phyloP scores from a whole-genome alignment of 2,113 vertebrate species.

The Circaetus gallicus region DNA sequence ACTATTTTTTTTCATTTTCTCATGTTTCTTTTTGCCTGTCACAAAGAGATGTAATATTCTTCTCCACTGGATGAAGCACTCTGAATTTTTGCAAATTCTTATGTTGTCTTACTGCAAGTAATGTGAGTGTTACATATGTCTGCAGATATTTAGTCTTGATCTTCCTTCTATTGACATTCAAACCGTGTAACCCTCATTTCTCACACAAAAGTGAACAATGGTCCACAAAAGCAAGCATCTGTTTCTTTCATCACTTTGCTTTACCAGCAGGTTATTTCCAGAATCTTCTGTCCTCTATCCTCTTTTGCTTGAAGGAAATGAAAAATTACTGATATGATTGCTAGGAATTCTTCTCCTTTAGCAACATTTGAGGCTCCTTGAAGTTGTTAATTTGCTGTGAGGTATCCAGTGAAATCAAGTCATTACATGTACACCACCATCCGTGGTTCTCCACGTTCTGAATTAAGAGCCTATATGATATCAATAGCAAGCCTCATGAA shows the following conservation, averaged over 20 bases:
- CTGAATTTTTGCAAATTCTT: not conserved
- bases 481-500: not conserved
- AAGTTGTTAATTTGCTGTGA: not conserved
- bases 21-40: not conserved
- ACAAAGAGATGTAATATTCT: not conserved
- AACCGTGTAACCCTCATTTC: not conserved
- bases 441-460: not conserved
- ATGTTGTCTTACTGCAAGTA: not conserved
- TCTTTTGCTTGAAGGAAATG: not conserved
- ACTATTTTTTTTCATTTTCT: not conserved
- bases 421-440: not conserved
- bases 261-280: not conserved
- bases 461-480: not conserved
- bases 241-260: not conserved
- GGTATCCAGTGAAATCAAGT: not conserved
- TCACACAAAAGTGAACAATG: not conserved
- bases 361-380: not conserved
- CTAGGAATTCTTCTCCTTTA: not conserved
- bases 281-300: not conserved
- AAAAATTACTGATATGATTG: not conserved
- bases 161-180: not conserved
- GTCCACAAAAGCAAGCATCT: not conserved
- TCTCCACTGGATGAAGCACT: not conserved
- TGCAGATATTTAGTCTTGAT: not conserved
- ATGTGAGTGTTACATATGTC: not conserved